Evolutionary conservation across 2,797 vertebrate species (phyloP), one percentile per base, ranked within the genome.

Genomic region (Phyllotis vaccarum): DNA sequence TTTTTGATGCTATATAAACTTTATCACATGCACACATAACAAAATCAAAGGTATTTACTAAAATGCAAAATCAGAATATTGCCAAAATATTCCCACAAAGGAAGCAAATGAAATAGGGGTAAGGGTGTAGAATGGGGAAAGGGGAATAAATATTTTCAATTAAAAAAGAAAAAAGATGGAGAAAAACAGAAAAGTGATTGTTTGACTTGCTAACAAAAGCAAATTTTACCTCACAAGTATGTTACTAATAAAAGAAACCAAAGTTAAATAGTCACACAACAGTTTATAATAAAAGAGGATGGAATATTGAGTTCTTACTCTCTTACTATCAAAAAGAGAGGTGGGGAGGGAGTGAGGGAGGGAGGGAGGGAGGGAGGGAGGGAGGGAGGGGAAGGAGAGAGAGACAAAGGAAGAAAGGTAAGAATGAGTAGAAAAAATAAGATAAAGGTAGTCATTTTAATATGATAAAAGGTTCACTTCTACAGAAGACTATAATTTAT

Each of bases 281-380:
- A 76, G 34, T 8, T 94, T 58, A 78, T 91, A 89, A 31, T 93
- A 58, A 91, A 96, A 93, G 37, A 86, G 34, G 91, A 49, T 54
- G 0, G 31, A 49, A 62, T 37, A 4, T 17, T 17, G 70, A 90
- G 68, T 58, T 66, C 46, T 43, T 37, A 40, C 56, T 6, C 0
- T 49, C 46, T 75, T 37, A 34, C 5, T 79, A 66, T 10, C 31
- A 52, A 80, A 31, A 75, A 7, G 37, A 62, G 14, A 10, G 29
- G 2, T 5, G 34, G 7, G 22, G 22, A 62, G 27, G 60, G 27
- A 62, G 14, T 13, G 52, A 54, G 52, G 52, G 52, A n/a, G n/a
- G n/a, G n/a, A 6, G 10, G 10, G 6, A 34, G 40, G 49, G 13
- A 8, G 17, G 3, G 16, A 31, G 12, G 37, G 19, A 60, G 5